A percentile compares a stretch with the other conserved stretches of the same genome.
Conservation (phyloP, 2,797 vertebrate genomes). For the Mus spretus region DNA sequence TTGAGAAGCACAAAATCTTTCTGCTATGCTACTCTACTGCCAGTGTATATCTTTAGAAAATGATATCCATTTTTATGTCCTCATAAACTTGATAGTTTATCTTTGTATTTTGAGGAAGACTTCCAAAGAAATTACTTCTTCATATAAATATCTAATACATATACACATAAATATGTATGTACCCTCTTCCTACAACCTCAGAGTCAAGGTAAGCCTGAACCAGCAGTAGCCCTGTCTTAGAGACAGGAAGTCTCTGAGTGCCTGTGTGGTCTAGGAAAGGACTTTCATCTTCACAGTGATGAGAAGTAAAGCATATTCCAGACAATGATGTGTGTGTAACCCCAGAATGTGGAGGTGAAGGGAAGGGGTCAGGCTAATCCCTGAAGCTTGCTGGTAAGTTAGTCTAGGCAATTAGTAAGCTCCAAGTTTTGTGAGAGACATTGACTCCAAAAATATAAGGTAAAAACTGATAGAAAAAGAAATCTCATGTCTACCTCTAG, state of each 20-base stretch:
- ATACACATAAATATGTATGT: background rate
- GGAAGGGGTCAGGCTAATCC: background rate
- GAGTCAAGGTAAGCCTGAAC: background rate
- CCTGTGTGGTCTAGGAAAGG: background rate
- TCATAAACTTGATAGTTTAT: conserved; percentile 6
- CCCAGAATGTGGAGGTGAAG: background rate
- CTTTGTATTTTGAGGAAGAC: conserved; percentile 9
- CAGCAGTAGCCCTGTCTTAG: background rate
- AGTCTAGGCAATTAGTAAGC: background rate
- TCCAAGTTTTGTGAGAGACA: background rate
- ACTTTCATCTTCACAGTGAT: background rate
- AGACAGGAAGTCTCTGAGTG: background rate
- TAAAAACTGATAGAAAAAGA: background rate
- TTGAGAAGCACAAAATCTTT: background rate
- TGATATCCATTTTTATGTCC: background rate
- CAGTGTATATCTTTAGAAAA: background rate
- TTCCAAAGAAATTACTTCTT: background rate
- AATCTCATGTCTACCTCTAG: background rate
- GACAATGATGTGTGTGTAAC: background rate
- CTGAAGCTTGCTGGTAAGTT: no score
- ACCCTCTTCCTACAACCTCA: background rate
- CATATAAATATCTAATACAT: background rate
- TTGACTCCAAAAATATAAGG: background rate
- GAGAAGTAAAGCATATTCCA: background rate
- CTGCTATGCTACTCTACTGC: background rate